Base-by-base conservation (phyloP, 2,113 vertebrate species). In the Tylochromis polylepis region DNA sequence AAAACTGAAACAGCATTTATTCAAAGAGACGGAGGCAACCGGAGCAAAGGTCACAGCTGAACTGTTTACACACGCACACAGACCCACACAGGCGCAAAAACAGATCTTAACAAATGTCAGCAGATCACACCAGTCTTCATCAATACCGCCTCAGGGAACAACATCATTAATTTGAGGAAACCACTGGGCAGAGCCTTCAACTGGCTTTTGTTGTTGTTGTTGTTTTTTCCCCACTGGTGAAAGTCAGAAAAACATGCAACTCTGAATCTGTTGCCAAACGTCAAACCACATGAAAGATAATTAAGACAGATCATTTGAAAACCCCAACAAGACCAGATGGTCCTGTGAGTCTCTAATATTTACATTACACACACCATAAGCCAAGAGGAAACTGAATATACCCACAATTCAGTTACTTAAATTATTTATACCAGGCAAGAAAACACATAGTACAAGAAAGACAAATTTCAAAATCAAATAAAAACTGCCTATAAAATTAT, bases 151-250 rank as follows among this genome's bases (percentile, higher is more conserved):
- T 82, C 34, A 0, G 81, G 83, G 83, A 91, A 75, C 57, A 70
- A 77, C 85, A 84, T 86, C 81, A 86, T 85, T 87, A 80, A 53
- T 57, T 38, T 70, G 49, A 67, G 60, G 62, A 83, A 82, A 43
- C 70, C 15, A 12, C 22, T 53, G 67, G 67, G 34, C 49, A 78
- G 27, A 55, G 72, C 34, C 46, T 57, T 85, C 83, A 78, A 8
- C 57, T 34, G 16, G 49, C 49, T 43, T 84, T 84, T 29, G 55
- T 24, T 65, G 60, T 67, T 65, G 60, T 67, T 65, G 20, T 14
- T 67, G 34, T 22, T 65, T 5, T 34, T 60, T 65, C 38, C 6
- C 60, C 36, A 46, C 7, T 43, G 34, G 75, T 29, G 60, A 43
- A 67, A 83, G 22, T 36, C 58, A 82, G 46, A 0, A 53, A 88